A percentile compares a stretch with the other conserved stretches of the same genome.
phyloP scores from a whole-genome alignment of 2,888 invertebrate genomes.

The Aporophyla nigra region DNA sequence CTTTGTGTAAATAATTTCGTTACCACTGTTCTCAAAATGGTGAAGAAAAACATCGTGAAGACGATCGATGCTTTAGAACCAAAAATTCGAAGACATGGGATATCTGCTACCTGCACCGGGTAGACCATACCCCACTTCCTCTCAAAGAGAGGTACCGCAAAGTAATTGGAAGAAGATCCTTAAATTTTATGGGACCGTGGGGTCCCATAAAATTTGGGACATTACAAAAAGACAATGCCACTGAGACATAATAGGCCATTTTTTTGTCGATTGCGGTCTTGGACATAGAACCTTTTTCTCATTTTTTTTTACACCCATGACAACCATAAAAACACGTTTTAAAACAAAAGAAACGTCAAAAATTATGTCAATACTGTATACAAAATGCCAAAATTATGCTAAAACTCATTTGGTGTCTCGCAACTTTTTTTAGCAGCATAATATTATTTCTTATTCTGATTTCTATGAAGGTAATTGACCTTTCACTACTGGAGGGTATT shows the following conservation, averaged over 20 bases:
- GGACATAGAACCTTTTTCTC: not conserved
- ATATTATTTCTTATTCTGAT: constrained; percentile 74
- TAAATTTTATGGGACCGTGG: too few species aligned
- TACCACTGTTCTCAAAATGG: too few species aligned
- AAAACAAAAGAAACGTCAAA: constrained; percentile 24
- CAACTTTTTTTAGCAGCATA: constrained; percentile 77
- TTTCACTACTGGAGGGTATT: not conserved
- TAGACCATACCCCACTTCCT: too few species aligned
- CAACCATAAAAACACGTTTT: not conserved
- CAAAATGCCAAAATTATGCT: constrained; percentile 74
- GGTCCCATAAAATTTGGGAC: too few species aligned
- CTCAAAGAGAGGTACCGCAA: too few species aligned
- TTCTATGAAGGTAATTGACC: constrained; percentile 48
- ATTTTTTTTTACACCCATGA: not conserved
- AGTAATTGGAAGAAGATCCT: too few species aligned
- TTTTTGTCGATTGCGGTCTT: not conserved
- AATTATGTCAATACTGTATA: constrained; percentile 21
- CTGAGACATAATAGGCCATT: not conserved
- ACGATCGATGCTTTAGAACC: too few species aligned
- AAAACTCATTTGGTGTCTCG: constrained; percentile 76
- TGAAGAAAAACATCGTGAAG: too few species aligned
- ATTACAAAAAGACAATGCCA: not conserved
- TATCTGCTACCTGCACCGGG: too few species aligned
- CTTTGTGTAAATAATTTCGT: too few species aligned
- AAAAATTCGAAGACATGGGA: too few species aligned